Evolutionary conservation across 2,888 invertebrate species (phyloP).

Genomic region (Drosophila basisetae): DNA sequence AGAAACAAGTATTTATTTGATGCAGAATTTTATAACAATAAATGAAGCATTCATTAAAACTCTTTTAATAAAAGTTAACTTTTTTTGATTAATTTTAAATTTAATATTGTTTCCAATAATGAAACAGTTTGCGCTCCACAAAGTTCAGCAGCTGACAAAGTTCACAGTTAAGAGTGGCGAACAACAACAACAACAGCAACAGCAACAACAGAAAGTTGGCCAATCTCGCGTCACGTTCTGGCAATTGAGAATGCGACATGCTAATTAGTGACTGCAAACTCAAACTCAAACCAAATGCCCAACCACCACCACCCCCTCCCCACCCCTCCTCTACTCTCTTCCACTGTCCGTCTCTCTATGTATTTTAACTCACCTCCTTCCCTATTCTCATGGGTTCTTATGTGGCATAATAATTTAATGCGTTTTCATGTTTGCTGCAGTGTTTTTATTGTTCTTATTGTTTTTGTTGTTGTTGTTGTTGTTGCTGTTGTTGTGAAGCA

Average conservation of each 20-base stretch:
- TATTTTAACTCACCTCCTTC: neutral
- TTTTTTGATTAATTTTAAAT: neutral
- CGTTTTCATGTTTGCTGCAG: constrained; percentile 59
- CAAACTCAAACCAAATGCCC: constrained; percentile 22
- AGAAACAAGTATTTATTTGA: neutral
- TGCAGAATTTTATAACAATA: neutral
- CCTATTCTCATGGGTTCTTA: constrained; percentile 28
- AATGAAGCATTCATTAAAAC: neutral
- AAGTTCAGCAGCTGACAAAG: constrained; percentile 47
- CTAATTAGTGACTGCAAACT: constrained; percentile 61
- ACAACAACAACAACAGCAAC: neutral
- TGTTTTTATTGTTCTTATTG: constrained; percentile 7
- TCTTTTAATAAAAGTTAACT: neutral
- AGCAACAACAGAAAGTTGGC: constrained; percentile 8
- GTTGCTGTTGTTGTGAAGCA: constrained; percentile 31
- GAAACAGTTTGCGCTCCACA: neutral
- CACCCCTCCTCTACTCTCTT: neutral
- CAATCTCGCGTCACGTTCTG: constrained; percentile 70
- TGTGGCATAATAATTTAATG: constrained; percentile 71
- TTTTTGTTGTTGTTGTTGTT: constrained; percentile 20
- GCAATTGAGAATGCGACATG: constrained; percentile 78
- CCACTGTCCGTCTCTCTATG: neutral
- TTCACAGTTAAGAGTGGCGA: constrained; percentile 28
- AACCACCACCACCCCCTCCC: neutral
- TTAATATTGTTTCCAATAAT: neutral